Evolutionary conservation across 2,888 invertebrate species (phyloP).

Genomic region (Drosophila siamana): DNA sequence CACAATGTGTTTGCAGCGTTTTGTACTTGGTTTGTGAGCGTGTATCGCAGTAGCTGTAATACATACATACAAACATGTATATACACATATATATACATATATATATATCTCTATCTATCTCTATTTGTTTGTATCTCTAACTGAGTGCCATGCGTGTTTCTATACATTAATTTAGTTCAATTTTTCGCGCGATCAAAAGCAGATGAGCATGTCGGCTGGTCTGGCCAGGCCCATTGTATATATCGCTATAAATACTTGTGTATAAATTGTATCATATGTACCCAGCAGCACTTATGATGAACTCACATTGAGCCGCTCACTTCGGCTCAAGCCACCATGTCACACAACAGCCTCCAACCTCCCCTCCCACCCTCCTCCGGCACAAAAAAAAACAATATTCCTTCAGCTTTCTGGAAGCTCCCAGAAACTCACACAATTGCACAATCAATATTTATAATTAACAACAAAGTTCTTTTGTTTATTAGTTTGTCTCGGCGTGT

Average conservation of each 20-base stretch:
- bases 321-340: constrained; percentile 17
- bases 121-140: constrained; percentile 21
- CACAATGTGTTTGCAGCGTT: constrained; percentile 19
- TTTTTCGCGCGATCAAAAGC: constrained; percentile 79
- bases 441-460: constrained; percentile 80
- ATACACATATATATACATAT: too few species aligned
- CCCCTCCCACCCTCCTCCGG: neutral
- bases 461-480: constrained; percentile 71
- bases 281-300: constrained; percentile 39
- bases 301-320: constrained; percentile 45
- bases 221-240: constrained; percentile 48
- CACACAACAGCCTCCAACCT: neutral
- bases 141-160: constrained; percentile 70
- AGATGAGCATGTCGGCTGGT: constrained; percentile 75
- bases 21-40: constrained; percentile 1
- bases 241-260: constrained; percentile 45
- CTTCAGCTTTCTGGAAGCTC: neutral
- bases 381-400: too few species aligned
- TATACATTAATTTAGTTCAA: constrained; percentile 79
- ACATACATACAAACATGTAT: too few species aligned
- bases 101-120: too few species aligned
- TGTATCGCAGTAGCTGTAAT: neutral
- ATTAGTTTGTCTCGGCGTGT: constrained; percentile 47
- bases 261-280: constrained; percentile 60
- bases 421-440: constrained; percentile 44